Evolutionary conservation across 2,888 invertebrate species (phyloP).

Genomic region (Calameuta pallipes): DNA sequence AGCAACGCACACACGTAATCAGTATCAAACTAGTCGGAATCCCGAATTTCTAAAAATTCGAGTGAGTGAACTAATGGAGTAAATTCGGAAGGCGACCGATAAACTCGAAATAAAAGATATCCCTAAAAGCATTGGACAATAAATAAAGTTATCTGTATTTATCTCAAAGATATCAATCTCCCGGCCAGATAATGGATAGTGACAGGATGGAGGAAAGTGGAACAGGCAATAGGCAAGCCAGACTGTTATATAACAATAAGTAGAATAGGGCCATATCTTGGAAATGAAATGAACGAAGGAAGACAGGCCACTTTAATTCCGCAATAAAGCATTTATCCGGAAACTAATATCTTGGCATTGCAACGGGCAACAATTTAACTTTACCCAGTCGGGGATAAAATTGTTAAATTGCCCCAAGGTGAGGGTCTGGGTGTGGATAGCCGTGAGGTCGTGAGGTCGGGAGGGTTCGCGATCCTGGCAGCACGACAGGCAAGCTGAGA

Average conservation of each 20-base stretch:
- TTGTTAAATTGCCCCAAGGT: conserved; percentile 4
- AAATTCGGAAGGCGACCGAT: neutral
- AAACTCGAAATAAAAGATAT: conserved; percentile 11
- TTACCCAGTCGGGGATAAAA: neutral
- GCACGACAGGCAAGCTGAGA: neutral
- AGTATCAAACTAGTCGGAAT: neutral
- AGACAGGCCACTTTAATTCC: conserved; percentile 35
- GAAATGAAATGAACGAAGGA: conserved; percentile 36
- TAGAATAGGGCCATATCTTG: conserved; percentile 28
- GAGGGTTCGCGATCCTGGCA: neutral
- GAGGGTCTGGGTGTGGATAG: neutral
- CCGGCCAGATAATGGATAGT: conserved; percentile 8
- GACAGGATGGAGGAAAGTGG: neutral
- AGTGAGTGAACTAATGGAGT: neutral
- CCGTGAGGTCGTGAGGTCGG: neutral
- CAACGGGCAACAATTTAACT: neutral
- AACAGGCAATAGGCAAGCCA: neutral
- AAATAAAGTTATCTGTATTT: conserved; percentile 53
- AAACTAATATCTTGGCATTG: neutral
- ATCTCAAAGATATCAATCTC: conserved; percentile 40
- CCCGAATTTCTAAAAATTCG: neutral
- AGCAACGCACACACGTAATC: neutral
- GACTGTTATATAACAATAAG: conserved; percentile 13
- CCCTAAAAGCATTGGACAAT: conserved; percentile 60
- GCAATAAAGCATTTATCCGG: conserved; percentile 38